Base-by-base conservation (phyloP, 2,113 vertebrate genomes). In the Caracal caracal region DNA sequence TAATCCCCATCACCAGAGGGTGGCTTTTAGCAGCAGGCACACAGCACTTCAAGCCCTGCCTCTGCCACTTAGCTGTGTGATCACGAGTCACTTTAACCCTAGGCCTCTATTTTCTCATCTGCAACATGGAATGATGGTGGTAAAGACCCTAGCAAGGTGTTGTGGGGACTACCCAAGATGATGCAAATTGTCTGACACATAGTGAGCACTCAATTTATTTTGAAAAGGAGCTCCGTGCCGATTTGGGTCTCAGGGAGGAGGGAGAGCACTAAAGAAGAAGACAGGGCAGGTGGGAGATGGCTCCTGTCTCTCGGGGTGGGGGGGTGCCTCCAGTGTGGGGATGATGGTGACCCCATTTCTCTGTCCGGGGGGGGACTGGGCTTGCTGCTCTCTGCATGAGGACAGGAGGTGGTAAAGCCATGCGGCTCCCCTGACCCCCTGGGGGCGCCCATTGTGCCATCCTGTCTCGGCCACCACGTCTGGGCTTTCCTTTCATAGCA, bases 391-490 rank as follows among this genome's bases (percentile, higher is more conserved):
- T 35, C 70, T n/a, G 81, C 37, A 15, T 73, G 37, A 73, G 43
- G 16, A 40, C 20, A 63, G n/a, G 75, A 49, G 59, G 16, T 5
- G 3, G 88, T 70, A 63, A 61, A 87, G 40, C 56, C 1, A 0
- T 1, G 49, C 3, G 1, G 82, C 63, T 33, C 1, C 47, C 49
- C 75, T 59, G 90, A 65, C 6, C 26, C 6, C 33, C 8, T 3
- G 33, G 17, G 10, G 9, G 13, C 1, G 16, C 33, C 63, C 33
- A 10, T 8, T 13, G 11, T 26, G 1, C 24, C 17, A 19, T 22
- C 22, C 35, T 0, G 8, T 26, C 71, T 78, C 0, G 0, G n/a
- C 22, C n/a, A 33, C 16, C 6, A 10, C 0, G 2, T 40, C 76
- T 10, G 7, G 53, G 26, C 33, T 47, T 79, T 82, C 68, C 26